Evolutionary conservation across 2,888 invertebrate species (phyloP).

Genomic region (Cantharis nigra): DNA sequence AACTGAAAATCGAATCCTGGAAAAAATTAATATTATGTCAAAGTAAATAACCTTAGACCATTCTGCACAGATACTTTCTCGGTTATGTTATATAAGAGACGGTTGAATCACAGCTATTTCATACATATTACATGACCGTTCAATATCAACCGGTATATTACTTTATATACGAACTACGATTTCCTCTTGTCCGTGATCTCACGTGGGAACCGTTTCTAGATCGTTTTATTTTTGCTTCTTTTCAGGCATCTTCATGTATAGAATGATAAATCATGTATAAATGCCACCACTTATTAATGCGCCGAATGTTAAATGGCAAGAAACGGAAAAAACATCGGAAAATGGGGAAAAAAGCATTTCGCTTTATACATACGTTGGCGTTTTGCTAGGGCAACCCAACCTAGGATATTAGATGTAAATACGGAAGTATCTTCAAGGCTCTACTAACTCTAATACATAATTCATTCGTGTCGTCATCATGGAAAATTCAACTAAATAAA

Average conservation of each 20-base stretch:
- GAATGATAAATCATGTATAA: slow-evolving; percentile 17
- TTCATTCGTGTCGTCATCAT: slow-evolving; percentile 7
- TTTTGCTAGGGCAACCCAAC: neutral
- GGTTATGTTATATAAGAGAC: slow-evolving; percentile 29
- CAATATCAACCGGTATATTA: slow-evolving; percentile 35
- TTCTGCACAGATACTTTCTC: slow-evolving; percentile 26
- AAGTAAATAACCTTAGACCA: slow-evolving; percentile 31
- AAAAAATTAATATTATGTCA: slow-evolving; percentile 8
- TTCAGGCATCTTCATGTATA: slow-evolving; percentile 16
- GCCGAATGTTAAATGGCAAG: slow-evolving; percentile 10
- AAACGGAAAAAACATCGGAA: slow-evolving; percentile 7
- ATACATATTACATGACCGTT: slow-evolving; percentile 38
- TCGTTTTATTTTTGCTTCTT: slow-evolving; percentile 26
- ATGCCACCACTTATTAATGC: slow-evolving; percentile 8
- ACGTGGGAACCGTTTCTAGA: slow-evolving; percentile 28
- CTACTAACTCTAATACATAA: slow-evolving; percentile 10
- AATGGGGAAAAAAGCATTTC: slow-evolving; percentile 8
- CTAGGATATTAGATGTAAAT: slow-evolving; percentile 15
- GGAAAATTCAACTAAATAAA: slow-evolving; percentile 12
- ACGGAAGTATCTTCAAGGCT: slow-evolving; percentile 16
- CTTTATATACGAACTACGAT: slow-evolving; percentile 31
- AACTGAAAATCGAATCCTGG: neutral
- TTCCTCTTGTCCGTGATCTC: slow-evolving; percentile 28
- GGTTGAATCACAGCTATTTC: slow-evolving; percentile 33
- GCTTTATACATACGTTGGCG: slow-evolving; percentile 8